Percentiles rank a stretch among this genome's conserved stretches.
Conservation (phyloP, 2,113 vertebrate species). For the Pteruthius melanotis region DNA sequence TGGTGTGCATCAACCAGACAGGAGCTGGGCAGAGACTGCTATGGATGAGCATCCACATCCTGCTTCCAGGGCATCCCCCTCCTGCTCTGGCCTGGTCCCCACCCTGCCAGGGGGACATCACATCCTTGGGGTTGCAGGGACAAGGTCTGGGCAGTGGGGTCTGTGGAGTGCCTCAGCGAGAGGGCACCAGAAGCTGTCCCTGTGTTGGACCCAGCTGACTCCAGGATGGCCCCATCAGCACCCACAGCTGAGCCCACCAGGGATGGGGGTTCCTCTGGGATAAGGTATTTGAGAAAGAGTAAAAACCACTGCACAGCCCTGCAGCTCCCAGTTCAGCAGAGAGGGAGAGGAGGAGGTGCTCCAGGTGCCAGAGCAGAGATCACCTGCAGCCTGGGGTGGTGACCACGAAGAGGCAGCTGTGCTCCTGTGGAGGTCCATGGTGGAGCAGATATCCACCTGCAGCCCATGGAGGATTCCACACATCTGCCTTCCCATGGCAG, state of each 20-base stretch:
- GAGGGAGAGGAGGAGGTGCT: not conserved
- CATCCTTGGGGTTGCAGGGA: not conserved
- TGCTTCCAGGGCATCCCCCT: fast-evolving
- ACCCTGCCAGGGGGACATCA: fast-evolving
- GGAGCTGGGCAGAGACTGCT: not conserved
- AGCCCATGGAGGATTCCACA: not conserved
- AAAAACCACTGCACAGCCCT: not conserved
- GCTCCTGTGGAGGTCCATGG: not conserved
- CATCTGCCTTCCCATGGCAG: not conserved
- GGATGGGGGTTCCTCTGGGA: not conserved
- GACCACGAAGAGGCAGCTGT: not conserved
- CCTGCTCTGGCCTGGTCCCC: not conserved
- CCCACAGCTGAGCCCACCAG: not conserved
- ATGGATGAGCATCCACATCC: not conserved
- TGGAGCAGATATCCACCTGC: not conserved
- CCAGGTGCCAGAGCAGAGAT: not conserved
- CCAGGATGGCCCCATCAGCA: not conserved
- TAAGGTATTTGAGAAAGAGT: not conserved
- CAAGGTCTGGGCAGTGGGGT: not conserved
- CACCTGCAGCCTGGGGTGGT: not conserved
- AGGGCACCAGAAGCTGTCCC: not conserved
- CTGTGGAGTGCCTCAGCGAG: not conserved
- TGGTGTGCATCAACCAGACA: fast-evolving
- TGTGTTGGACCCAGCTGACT: not conserved
- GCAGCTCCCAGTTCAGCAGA: not conserved